These are phyloP conservation scores for Neocrepidodera transversa DNA, from an alignment of 2,888 invertebrate genomes.

Conservation along the genomic window DNA sequence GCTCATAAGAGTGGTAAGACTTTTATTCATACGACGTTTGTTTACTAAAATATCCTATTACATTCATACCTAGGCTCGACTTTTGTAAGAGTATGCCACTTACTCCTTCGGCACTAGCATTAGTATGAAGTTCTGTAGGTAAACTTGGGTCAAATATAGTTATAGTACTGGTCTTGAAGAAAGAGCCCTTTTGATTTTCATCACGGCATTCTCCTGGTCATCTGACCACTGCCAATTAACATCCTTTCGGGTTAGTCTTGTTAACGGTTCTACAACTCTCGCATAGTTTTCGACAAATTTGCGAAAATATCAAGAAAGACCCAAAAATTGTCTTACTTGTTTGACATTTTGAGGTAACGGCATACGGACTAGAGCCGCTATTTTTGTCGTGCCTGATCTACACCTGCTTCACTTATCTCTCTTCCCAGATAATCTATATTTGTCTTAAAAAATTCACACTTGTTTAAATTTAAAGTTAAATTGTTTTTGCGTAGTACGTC, in stretches of 20 bases:
- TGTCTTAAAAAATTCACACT: too few relatives aligned
- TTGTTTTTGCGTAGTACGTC: too few relatives aligned
- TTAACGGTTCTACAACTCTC: slow-evolving; percentile 30
- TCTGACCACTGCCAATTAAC: slow-evolving; percentile 26
- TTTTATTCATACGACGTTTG: too few relatives aligned
- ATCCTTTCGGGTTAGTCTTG: slow-evolving; percentile 25
- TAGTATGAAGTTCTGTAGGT: too few relatives aligned
- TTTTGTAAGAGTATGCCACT: neutral
- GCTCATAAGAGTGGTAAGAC: too few relatives aligned
- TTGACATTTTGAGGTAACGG: slow-evolving; percentile 29
- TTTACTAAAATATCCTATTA: too few relatives aligned
- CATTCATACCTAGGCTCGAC: too few relatives aligned
- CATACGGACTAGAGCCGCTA: slow-evolving; percentile 34
- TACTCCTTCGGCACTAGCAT: neutral
- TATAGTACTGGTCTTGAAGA: slow-evolving; percentile 25
- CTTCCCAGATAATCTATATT: neutral
- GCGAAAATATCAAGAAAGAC: slow-evolving; percentile 37
- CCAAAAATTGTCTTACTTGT: slow-evolving; percentile 40
- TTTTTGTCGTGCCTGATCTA: slow-evolving; percentile 19
- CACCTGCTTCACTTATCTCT: neutral
- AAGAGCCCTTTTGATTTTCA: slow-evolving; percentile 18
- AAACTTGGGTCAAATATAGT: too few relatives aligned
- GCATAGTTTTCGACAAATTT: slow-evolving; percentile 35
- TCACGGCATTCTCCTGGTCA: slow-evolving; percentile 24
- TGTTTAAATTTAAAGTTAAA: too few relatives aligned